Percentiles rank a stretch among this genome's conserved stretches.
Evolutionary conservation across 2,113 vertebrate species (phyloP).

Genomic region (Lycaon pictus): DNA sequence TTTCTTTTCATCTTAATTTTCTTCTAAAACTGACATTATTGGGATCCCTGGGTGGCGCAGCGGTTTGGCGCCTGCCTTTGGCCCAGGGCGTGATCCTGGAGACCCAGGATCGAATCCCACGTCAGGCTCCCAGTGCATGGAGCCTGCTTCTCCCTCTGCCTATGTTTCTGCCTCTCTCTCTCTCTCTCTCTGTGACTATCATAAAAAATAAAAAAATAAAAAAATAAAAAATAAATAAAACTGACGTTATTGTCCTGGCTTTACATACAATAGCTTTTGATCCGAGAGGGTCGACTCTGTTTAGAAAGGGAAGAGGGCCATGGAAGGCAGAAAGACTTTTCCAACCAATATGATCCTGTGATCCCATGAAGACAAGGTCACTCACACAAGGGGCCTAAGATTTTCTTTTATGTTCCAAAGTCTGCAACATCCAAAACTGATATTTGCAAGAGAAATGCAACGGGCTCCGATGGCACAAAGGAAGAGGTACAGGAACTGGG

Average conservation of each 20-base stretch:
- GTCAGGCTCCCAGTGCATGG: too few relatives aligned
- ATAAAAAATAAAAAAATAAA: too few relatives aligned
- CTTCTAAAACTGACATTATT: constrained; percentile 38
- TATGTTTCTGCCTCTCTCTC: too few relatives aligned
- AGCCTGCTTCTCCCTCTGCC: too few relatives aligned
- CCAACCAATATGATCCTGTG: not conserved
- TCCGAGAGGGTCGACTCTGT: not conserved
- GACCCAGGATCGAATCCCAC: too few relatives aligned
- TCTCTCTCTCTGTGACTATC: too few relatives aligned
- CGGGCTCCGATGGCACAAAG: not conserved
- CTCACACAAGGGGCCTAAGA: not conserved
- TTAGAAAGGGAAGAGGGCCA: not conserved
- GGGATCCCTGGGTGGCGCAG: too few relatives aligned
- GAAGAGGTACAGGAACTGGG: not conserved
- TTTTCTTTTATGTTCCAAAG: not conserved
- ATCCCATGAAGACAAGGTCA: not conserved
- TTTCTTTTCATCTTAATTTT: constrained; percentile 53
- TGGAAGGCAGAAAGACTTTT: not conserved
- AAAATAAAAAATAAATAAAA: too few relatives aligned
- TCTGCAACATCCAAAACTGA: constrained; percentile 14
- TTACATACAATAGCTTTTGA: not conserved
- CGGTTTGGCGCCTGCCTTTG: too few relatives aligned
- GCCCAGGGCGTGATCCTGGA: too few relatives aligned
- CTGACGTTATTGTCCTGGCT: not conserved
- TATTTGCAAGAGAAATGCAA: constrained; percentile 12